Evolutionary conservation across 2,888 invertebrate genomes (phyloP), one percentile per base, ranked within the genome.

Genomic region (Yponomeuta sedellus): DNA sequence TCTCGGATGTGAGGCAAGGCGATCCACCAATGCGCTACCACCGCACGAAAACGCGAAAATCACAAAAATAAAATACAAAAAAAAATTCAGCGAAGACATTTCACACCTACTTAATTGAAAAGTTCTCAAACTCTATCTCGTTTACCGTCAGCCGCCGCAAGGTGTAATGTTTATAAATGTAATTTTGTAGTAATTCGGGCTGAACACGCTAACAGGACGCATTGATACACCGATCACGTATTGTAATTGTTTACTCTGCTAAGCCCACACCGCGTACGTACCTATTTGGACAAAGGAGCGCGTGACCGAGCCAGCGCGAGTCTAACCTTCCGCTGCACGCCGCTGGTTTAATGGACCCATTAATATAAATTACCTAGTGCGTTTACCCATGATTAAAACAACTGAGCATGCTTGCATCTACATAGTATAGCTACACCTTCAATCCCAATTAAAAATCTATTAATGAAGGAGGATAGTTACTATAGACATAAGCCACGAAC

Each of bases 241-340:
- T n/a, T 19, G 28, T 61, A 39, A 61, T 62, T 34, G 28, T 62
- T 62, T 62, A 62, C 59, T 59, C 22, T 59, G 16, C 22, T 20
- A 22, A 59, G 22, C 59, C 59, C 25, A 22, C 59, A 34, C 62
- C 10, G 62, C 39, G 34, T 8, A 34, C 39, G 34, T 8, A 34
- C 34, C 34, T 62, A 39, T 62, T 62, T 62, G 62, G 39, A 62
- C 19, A 62, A 59, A 62, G 59, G 11, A 20, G 10, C 59, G 59
- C 62, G 62, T 40, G 62, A 62, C 39, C 62, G 19, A 34, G 62
- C 39, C 39, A 61, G 20, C 44, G 44, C 44, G 44, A 52, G 44
- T 16, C 44, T 52, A 52, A 52, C 44, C 44, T 52, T 2, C 44
- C 44, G 44, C 44, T 52, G 44, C 44, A 52, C 44, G 44, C 12